phyloP scores from a whole-genome alignment of 2,888 invertebrate species.

The Argyresthia albistria region DNA sequence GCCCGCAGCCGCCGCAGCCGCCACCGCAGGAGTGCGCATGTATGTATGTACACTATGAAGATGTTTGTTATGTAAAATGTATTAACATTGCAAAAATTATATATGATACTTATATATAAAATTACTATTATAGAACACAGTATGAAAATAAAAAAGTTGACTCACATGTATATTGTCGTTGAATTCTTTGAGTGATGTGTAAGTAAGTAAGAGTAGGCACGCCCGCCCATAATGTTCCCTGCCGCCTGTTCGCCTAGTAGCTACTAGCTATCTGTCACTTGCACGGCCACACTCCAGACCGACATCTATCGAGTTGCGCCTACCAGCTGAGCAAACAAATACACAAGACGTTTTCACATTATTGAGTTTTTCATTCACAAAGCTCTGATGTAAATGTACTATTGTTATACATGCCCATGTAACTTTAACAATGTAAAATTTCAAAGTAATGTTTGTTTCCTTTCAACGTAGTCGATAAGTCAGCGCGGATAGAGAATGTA shows the following conservation, averaged over 20 bases:
- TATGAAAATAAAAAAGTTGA: conserved; percentile 70
- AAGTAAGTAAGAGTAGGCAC: conserved; percentile 45
- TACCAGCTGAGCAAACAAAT: conserved; percentile 23
- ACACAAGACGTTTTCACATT: conserved; percentile 60
- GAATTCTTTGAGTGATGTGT: conserved; percentile 59
- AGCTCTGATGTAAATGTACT: neutral
- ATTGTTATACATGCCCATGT: too few relatives aligned
- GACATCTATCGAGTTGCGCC: conserved; percentile 30
- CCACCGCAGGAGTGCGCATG: conserved; percentile 37
- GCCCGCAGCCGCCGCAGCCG: conserved; percentile 21
- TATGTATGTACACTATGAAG: conserved; percentile 65
- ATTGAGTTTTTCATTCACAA: conserved; percentile 53
- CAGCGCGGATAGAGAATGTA: too few relatives aligned
- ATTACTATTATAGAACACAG: conserved; percentile 72
- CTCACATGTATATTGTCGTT: conserved; percentile 50
- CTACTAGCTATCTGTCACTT: neutral
- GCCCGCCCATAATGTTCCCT: conserved; percentile 10
- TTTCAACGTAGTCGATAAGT: too few relatives aligned
- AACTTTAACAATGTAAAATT: too few relatives aligned
- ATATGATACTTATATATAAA: conserved; percentile 68
- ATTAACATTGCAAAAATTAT: conserved; percentile 72
- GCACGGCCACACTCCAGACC: neutral
- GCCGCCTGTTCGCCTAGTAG: conserved; percentile 15
- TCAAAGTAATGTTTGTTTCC: too few relatives aligned
- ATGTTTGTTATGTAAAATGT: conserved; percentile 72